Evolutionary conservation across 2,888 invertebrate genomes (phyloP).

Genomic region (Drosophila demipolita): DNA sequence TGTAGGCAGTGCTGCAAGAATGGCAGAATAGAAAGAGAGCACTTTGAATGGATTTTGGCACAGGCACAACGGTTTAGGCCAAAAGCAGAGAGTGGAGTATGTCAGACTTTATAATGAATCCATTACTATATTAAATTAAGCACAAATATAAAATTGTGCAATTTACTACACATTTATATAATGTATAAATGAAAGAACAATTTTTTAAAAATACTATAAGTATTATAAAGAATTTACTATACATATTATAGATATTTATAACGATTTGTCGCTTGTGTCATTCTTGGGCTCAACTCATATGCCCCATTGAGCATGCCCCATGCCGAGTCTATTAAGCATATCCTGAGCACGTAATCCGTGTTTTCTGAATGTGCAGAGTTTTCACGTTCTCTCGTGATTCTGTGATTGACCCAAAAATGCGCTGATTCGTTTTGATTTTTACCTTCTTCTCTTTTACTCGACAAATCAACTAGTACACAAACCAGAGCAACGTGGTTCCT

Average conservation of each 20-base stretch:
- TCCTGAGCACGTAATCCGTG: constrained; percentile 66
- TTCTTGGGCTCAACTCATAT: neutral
- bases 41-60: constrained; percentile 24
- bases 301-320: neutral
- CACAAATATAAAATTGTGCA: neutral
- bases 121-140: neutral
- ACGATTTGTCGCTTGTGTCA: neutral
- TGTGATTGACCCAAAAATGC: constrained; percentile 76
- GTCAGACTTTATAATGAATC: neutral
- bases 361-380: constrained; percentile 23
- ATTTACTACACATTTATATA: neutral
- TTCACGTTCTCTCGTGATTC: constrained; percentile 17
- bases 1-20: neutral
- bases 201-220: neutral
- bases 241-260: accelerated
- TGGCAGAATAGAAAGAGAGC: neutral
- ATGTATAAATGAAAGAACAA: neutral
- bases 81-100: neutral
- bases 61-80: constrained; percentile 7
- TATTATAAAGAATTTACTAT: neutral
- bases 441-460: constrained; percentile 22
- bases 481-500: constrained; percentile 6
- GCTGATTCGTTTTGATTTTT: constrained; percentile 77
- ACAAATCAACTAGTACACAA: constrained; percentile 1
- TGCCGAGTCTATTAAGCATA: constrained; percentile 25